phyloP scores from a whole-genome alignment of 2,113 vertebrate species.

The Phoenicopterus ruber region DNA sequence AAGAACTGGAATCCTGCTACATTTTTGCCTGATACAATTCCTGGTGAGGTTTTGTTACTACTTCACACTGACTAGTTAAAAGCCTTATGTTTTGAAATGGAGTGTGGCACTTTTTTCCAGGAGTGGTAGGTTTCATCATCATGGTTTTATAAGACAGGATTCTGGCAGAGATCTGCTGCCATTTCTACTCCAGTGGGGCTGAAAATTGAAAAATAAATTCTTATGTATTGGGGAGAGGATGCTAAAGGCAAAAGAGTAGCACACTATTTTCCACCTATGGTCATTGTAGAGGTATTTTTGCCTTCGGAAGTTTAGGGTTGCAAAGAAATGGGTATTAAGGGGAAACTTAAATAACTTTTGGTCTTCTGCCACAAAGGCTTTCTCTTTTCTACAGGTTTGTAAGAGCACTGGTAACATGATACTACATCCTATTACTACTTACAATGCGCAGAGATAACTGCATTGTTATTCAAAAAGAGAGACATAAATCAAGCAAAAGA shows the following conservation, averaged over 20 bases:
- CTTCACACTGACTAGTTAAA: slow-evolving; percentile 27
- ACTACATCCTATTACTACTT: background rate
- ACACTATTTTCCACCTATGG: accelerated
- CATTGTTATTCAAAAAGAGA: background rate
- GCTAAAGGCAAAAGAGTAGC: background rate
- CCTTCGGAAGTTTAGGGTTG: background rate
- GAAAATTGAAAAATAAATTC: background rate
- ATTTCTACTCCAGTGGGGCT: background rate
- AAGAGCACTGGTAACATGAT: background rate
- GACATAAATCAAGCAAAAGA: background rate
- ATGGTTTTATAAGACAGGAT: background rate
- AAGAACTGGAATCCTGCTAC: slow-evolving; percentile 93
- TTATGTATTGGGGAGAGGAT: background rate
- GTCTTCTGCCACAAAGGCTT: background rate
- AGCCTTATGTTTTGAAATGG: background rate
- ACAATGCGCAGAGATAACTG: background rate
- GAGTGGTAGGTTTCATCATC: background rate
- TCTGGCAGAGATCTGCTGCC: background rate
- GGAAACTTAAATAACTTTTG: background rate
- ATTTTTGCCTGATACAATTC: slow-evolving; percentile 90
- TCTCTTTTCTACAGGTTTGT: background rate
- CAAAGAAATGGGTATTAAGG: background rate
- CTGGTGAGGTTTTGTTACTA: slow-evolving; percentile 81
- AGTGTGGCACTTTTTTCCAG: background rate
- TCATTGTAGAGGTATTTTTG: background rate